These are phyloP conservation scores for Epizoanthus rinbou DNA, from an alignment of 92 coral and sea anemone species.

Conservation along the genomic window DNA sequence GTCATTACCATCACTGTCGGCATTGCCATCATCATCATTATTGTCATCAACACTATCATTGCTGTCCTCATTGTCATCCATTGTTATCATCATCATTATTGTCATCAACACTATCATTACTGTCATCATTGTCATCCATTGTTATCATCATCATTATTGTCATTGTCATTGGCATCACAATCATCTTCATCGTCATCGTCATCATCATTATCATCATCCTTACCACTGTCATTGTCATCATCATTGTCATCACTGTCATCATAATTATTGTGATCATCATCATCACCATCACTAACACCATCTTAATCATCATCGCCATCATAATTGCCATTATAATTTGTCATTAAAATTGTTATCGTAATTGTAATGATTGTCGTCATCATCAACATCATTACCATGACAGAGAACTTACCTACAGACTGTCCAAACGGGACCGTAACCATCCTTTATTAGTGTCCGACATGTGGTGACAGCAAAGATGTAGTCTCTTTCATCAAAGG, in stretches of 20 bases:
- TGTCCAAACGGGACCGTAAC: conserved; percentile 75
- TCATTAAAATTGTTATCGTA: background rate
- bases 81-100: no score
- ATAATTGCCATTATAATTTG: background rate
- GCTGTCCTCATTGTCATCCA: no score
- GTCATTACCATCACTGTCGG: no score
- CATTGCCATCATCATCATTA: background rate
- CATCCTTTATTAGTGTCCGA: conserved; percentile 69
- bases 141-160: background rate
- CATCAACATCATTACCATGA: background rate
- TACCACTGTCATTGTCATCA: background rate
- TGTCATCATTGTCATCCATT: background rate
- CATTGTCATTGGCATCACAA: background rate
- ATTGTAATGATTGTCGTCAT: background rate
- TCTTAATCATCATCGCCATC: background rate
- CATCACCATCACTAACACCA: background rate
- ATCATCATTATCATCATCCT: background rate
- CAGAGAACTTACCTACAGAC: conserved; percentile 75
- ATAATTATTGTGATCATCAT: background rate
- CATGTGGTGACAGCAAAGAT: conserved; percentile 69
- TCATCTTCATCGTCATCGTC: background rate
- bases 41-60: no score
- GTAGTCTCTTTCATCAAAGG: conserved; percentile 66
- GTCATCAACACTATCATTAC: background rate
- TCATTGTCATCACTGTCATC: background rate